Evolutionary conservation across 2,888 invertebrate genomes (phyloP).

Genomic region (Sphaeridia pumilis): DNA sequence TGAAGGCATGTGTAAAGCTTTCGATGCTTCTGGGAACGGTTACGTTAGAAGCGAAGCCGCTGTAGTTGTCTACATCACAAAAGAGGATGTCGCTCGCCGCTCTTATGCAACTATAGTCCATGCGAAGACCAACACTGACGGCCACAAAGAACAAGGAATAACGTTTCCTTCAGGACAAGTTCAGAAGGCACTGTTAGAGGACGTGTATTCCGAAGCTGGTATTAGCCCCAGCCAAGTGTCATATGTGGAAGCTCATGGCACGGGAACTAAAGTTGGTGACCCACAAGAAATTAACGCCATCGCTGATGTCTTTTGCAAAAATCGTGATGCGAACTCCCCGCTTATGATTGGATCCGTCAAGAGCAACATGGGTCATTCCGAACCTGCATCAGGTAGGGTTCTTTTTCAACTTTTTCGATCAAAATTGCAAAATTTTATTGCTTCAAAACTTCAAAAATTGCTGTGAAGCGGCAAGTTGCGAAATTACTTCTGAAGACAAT

Average conservation of each 20-base stretch:
- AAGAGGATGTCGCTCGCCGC: slow-evolving; percentile 59
- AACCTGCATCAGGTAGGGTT: slow-evolving; percentile 59
- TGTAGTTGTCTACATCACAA: slow-evolving; percentile 69
- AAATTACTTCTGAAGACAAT: no score
- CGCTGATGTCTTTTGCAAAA: slow-evolving; percentile 77
- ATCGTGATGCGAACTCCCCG: slow-evolving; percentile 52
- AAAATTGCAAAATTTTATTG: neutral
- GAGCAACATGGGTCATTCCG: slow-evolving; percentile 97
- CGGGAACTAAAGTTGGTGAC: slow-evolving; percentile 90
- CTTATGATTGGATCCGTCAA: slow-evolving; percentile 91
- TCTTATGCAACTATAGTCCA: slow-evolving; percentile 77
- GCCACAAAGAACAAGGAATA: slow-evolving; percentile 78
- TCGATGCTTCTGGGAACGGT: slow-evolving; percentile 72
- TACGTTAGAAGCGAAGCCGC: slow-evolving; percentile 86
- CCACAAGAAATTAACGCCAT: slow-evolving; percentile 95
- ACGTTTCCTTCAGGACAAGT: slow-evolving; percentile 68
- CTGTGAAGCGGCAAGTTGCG: no score
- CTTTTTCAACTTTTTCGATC: no score
- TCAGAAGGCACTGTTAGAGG: slow-evolving; percentile 57
- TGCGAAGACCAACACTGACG: slow-evolving; percentile 85
- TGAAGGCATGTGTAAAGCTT: slow-evolving; percentile 78
- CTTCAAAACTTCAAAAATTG: neutral
- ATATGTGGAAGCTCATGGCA: slow-evolving; percentile 97
- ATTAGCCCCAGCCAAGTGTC: slow-evolving; percentile 69
- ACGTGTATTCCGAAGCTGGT: slow-evolving; percentile 72